These are phyloP conservation scores for Scaptomyza polygonia DNA, from an alignment of 2,888 invertebrate species.

Conservation along the genomic window DNA sequence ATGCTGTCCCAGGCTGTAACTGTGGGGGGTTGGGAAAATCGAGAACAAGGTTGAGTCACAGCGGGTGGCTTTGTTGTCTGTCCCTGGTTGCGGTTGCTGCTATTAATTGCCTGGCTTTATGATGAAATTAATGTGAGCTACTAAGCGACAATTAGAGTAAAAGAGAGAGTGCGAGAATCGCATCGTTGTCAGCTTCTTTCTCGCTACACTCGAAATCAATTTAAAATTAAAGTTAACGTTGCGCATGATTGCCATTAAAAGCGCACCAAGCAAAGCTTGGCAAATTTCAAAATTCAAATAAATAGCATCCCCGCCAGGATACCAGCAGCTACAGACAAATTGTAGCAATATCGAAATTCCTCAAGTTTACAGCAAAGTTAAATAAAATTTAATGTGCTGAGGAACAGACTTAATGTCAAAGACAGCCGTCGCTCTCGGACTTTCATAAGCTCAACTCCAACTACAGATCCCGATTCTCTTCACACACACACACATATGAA, in stretches of 20 bases:
- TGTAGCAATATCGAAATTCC: constrained; percentile 80
- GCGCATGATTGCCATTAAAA: constrained; percentile 69
- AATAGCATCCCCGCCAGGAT: constrained; percentile 3
- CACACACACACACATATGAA: constrained; percentile 5
- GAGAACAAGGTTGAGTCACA: constrained; percentile 25
- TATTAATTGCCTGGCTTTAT: constrained; percentile 69
- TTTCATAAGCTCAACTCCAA: constrained; percentile 3
- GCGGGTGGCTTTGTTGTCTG: constrained; percentile 31
- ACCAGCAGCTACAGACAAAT: constrained; percentile 63
- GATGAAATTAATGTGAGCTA: constrained; percentile 59
- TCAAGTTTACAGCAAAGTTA: constrained; percentile 69
- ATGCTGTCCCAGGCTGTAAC: constrained; percentile 16
- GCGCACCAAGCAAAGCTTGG: constrained; percentile 25
- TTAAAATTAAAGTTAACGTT: constrained; percentile 59
- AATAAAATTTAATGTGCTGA: constrained; percentile 73
- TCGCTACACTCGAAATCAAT: constrained; percentile 52
- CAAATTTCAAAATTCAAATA: constrained; percentile 30
- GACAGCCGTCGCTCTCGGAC: constrained; percentile 45
- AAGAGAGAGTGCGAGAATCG: neutral
- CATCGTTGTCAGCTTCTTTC: neutral
- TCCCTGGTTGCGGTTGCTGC: constrained; percentile 46
- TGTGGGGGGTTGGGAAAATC: constrained; percentile 4
- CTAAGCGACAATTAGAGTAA: constrained; percentile 24
- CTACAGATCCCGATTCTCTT: constrained; percentile 11
- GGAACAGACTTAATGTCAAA: constrained; percentile 56